Percentiles rank a stretch among this genome's conserved stretches.
phyloP scores from a whole-genome alignment of 2,797 vertebrate species.

The Sebastes oblongus region DNA sequence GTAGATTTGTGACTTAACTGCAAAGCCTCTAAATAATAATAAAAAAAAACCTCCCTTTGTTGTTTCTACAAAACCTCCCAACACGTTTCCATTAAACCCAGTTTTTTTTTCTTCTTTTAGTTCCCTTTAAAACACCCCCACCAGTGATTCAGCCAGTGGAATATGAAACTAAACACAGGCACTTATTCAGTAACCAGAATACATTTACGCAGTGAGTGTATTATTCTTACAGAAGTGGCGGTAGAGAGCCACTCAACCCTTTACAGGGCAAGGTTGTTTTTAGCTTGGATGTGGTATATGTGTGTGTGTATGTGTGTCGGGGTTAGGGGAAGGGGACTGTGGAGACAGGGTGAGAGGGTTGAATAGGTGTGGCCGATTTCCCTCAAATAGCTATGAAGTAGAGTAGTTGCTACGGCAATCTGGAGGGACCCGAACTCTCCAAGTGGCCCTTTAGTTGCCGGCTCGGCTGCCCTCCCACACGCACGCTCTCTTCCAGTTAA shows the following conservation, averaged over 20 bases:
- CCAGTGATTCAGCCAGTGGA: slow-evolving; percentile 63
- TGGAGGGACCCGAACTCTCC: slow-evolving; percentile 61
- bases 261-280: slow-evolving; percentile 73
- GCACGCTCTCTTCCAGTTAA: slow-evolving; percentile 53
- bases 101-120: slow-evolving; percentile 30
- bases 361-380: slow-evolving; percentile 65
- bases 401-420: slow-evolving; percentile 75
- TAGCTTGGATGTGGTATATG: slow-evolving; percentile 34
- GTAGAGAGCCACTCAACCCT: slow-evolving; percentile 80
- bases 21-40: not conserved
- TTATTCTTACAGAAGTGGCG: slow-evolving; percentile 81
- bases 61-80: slow-evolving; percentile 7
- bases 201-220: slow-evolving; percentile 76
- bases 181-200: slow-evolving; percentile 77
- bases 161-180: slow-evolving; percentile 75
- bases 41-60: not conserved
- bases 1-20: not conserved
- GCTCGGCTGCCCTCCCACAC: slow-evolving; percentile 71
- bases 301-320: not conserved
- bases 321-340: slow-evolving; percentile 15
- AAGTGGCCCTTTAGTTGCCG: slow-evolving; percentile 65
- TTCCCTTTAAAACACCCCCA: slow-evolving; percentile 59
- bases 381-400: slow-evolving; percentile 70
- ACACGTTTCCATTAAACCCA: slow-evolving; percentile 22
- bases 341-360: slow-evolving; percentile 40